Evolutionary conservation across 2,113 vertebrate genomes (phyloP).

Genomic region (Gasterosteus nipponicus): DNA sequence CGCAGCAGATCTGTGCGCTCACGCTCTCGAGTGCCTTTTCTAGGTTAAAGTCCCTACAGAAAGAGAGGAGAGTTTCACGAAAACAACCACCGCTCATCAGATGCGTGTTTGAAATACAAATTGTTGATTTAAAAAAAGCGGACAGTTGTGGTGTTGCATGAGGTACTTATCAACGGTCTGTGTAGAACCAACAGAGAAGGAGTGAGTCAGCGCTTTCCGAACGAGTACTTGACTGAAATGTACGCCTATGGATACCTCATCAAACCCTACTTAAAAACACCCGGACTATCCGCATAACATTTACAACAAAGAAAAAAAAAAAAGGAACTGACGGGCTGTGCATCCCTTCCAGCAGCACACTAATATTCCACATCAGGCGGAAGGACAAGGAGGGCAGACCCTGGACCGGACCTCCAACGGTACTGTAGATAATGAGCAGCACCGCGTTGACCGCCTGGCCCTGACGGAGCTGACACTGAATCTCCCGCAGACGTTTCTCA

Average conservation of each 20-base stretch:
- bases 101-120: background rate
- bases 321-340: conserved; percentile 84
- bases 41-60: conserved; percentile 85
- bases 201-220: no score
- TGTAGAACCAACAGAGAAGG: background rate
- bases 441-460: conserved; percentile 87
- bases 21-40: conserved; percentile 86
- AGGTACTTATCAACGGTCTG: background rate
- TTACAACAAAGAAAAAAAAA: background rate
- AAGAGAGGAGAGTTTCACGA: background rate
- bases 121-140: background rate
- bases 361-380: conserved; percentile 86
- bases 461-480: conserved; percentile 86
- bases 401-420: conserved; percentile 82
- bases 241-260: background rate
- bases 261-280: background rate
- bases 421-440: conserved; percentile 88
- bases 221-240: background rate
- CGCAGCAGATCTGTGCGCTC: conserved; percentile 86
- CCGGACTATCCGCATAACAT: background rate
- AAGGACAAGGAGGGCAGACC: conserved; percentile 84
- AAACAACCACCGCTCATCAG: background rate
- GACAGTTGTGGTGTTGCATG: background rate
- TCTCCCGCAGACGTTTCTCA: conserved; percentile 86
- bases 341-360: conserved; percentile 91